These are phyloP conservation scores for Drymodes brunneopygia DNA, from an alignment of 2,113 vertebrate genomes.

Conservation along the genomic window DNA sequence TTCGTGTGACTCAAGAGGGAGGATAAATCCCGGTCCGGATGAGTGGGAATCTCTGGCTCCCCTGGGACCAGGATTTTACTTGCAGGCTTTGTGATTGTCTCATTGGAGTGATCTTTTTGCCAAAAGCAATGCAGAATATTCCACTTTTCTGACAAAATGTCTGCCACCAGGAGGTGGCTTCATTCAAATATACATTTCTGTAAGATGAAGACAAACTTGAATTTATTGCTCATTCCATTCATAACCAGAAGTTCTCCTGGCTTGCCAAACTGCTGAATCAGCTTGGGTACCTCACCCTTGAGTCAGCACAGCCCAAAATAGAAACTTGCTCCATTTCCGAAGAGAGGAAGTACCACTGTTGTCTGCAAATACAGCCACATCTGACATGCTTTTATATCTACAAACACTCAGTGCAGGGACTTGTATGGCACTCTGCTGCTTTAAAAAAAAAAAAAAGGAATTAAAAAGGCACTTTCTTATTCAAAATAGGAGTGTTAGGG, in stretches of 20 bases:
- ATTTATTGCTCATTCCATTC: constrained; percentile 28
- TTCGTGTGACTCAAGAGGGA: not conserved
- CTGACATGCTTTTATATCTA: not conserved
- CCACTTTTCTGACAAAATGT: not conserved
- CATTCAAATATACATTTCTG: not conserved
- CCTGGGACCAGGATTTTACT: not conserved
- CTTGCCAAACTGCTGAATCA: constrained; percentile 52
- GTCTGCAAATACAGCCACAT: not conserved
- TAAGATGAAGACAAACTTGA: not conserved
- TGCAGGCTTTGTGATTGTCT: not conserved
- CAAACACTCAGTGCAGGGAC: rapidly evolving
- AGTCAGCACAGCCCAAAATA: constrained; percentile 56
- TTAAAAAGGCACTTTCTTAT: not conserved
- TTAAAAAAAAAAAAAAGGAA: not conserved
- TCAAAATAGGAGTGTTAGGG: not conserved
- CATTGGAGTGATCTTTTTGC: not conserved
- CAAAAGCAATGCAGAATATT: not conserved
- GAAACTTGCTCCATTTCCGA: not conserved
- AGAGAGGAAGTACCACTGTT: constrained; percentile 15
- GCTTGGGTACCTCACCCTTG: constrained; percentile 42
- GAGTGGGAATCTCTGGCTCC: not conserved
- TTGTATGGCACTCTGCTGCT: not conserved
- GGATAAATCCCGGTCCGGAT: not conserved
- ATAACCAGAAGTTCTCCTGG: constrained; percentile 14
- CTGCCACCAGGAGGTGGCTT: constrained; percentile 22